Conservation (phyloP, 2,888 invertebrate species). For the Patella depressa region DNA sequence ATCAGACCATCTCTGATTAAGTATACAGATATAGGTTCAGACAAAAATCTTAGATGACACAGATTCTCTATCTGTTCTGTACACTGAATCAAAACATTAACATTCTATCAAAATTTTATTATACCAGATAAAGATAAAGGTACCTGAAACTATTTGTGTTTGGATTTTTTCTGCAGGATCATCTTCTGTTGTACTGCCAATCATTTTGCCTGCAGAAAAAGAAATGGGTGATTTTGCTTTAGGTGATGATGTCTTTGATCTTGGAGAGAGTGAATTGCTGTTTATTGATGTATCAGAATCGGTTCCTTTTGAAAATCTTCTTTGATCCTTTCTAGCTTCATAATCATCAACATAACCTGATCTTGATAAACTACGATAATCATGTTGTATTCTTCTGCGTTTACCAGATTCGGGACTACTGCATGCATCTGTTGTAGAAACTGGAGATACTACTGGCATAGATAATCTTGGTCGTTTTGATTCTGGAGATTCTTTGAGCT, state of each 20-base stretch:
- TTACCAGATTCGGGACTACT: slow-evolving; percentile 63
- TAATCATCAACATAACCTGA: slow-evolving; percentile 70
- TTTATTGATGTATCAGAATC: slow-evolving; percentile 17
- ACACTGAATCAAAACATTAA: too few relatives aligned
- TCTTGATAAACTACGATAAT: slow-evolving; percentile 68
- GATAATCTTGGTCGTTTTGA: slow-evolving; percentile 48
- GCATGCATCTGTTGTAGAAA: slow-evolving; percentile 38
- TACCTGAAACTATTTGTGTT: slow-evolving; percentile 2
- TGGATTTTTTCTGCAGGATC: slow-evolving; percentile 17
- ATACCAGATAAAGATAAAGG: not conserved
- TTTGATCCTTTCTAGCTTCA: slow-evolving; percentile 54
- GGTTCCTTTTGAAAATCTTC: slow-evolving; percentile 30
- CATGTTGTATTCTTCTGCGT: slow-evolving; percentile 65
- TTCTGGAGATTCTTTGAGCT: slow-evolving; percentile 38
- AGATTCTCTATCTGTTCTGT: too few relatives aligned
- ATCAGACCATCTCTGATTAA: too few relatives aligned
- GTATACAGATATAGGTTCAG: too few relatives aligned
- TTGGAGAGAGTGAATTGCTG: not conserved
- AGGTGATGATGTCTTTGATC: not conserved
- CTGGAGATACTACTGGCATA: slow-evolving; percentile 33
- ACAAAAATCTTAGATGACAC: too few relatives aligned
- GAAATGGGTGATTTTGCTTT: slow-evolving; percentile 19
- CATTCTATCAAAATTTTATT: too few relatives aligned
- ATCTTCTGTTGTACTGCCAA: slow-evolving; percentile 1
- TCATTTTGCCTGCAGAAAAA: slow-evolving; percentile 6